Evolutionary conservation across 2,113 vertebrate species (phyloP).

Genomic region (Callospermophilus lateralis): DNA sequence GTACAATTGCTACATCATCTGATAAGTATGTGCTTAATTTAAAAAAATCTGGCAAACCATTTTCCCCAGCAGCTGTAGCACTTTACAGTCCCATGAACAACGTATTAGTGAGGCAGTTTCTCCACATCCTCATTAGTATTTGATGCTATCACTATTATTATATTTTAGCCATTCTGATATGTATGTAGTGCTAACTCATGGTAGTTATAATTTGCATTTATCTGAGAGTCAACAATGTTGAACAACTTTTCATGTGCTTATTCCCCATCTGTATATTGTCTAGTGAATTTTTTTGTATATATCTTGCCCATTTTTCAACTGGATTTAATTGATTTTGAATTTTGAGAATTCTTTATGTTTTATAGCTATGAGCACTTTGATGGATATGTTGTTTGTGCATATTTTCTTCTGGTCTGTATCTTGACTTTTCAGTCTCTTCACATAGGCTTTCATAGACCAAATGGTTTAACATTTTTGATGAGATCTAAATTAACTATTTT

Average conservation of each 20-base stretch:
- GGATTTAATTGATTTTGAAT: background rate
- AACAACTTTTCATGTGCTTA: background rate
- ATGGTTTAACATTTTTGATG: background rate
- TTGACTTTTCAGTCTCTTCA: background rate
- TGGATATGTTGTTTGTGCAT: background rate
- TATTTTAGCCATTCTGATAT: background rate
- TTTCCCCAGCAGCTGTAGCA: background rate
- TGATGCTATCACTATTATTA: background rate
- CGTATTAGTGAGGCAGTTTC: background rate
- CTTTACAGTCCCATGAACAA: background rate
- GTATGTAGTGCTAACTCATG: background rate
- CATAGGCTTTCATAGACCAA: background rate
- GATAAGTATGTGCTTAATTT: background rate
- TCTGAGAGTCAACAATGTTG: background rate
- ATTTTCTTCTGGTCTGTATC: background rate
- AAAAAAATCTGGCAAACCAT: background rate
- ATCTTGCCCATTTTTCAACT: slow-evolving; percentile 1
- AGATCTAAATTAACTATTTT: background rate
- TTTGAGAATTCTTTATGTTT: background rate
- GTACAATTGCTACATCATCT: background rate
- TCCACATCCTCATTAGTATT: background rate
- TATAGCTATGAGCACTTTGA: background rate
- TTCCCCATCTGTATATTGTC: background rate
- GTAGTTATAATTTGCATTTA: background rate
- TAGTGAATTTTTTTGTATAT: background rate